Evolutionary conservation across 64 coral and sea anemone species (phyloP), one percentile per base, ranked within the genome.

Genomic region (Actinia equina): DNA sequence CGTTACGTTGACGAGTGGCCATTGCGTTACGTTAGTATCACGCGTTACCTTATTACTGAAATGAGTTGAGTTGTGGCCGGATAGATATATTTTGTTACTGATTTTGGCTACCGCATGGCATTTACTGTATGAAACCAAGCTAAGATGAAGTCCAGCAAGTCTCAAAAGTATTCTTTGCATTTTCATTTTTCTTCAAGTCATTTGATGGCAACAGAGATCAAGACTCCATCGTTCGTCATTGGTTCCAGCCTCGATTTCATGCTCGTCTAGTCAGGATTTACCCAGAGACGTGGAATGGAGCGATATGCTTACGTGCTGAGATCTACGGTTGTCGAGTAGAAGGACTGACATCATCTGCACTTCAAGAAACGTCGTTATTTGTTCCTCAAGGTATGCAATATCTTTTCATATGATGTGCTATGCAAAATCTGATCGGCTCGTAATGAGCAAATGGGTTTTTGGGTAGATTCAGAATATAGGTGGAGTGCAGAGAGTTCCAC

Each of bases 141-240:
- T n/a, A n/a, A n/a, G n/a, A n/a, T 49, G 2, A 49, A 49, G 18
- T 19, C 58, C 3, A 60, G 15, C 58, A 60, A 60, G 14, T 65
- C 6, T 6, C 5, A 65, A 23, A 65, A 65, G 45, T 7, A n/a
- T 6, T 65, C 4, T 65, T 65, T n/a, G 1, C 22, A 3, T 65
- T 65, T 65, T 10, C 3, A n/a, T 65, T 13, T 65, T 65, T 65
- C 11, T 52, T 20, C 8, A 54, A 92, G 91, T 37, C 84, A 13
- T 88, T 93, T 80, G 30, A 79, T 60, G 91, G 91, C 41, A 93
- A 93, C 52, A 57, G 17, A 20, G 91, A 93, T 76, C 64, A n/a
- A 59, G 60, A 84, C 11, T 83, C 82, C 7, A 78, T 93, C 82
- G 86, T 93, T 59, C 54, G 42, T 44, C 79, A 88, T 42, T 22